Base-by-base conservation (phyloP, 2,888 invertebrate species). In the Antheraea yamamai region DNA sequence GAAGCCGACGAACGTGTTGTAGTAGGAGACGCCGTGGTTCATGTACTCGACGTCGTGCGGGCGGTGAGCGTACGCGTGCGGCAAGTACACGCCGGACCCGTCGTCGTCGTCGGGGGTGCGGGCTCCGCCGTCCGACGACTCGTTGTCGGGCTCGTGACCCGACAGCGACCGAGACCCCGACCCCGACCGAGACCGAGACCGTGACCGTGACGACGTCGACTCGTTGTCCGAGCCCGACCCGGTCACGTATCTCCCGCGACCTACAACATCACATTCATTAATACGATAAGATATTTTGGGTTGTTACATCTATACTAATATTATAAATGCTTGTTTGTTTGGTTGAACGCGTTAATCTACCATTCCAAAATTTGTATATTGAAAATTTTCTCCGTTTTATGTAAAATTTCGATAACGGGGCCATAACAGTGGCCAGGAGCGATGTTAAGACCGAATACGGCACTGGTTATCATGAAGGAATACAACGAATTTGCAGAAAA, bases 171-270 rank as follows among this genome's bases (percentile, higher is more conserved):
- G 96, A 79, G 97, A 97, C 81, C 97, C 97, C 8, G 95, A 94
- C 0, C 93, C 93, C 72, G 95, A 94, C 0, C 92, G 89, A 30
- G 95, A 94, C 0, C 92, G 89, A 30, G 93, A 92, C 18, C 82
- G 87, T 1, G 97, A 97, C 84, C 97, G 97, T 80, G 97, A 96
- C 74, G 97, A 97, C 83, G 97, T 97, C 4, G 97, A 97, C 86
- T 96, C 96, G 71, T 87, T 89, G 77, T 88, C 96, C 0, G 93
- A 93, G 0, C 87, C 95, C 0, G 92, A 94, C 12, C 93, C 95
- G 58, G 96, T 95, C 58, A 96, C 95, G 84, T 97, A 96, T 61
- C 96, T 96, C 80, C 96, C 96, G 85, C 97, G 96, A 83, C 96
- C 97, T 95, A 90, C 79, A 64, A 8, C 23, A 12, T 23, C 10